Base-by-base conservation (phyloP, 2,888 invertebrate genomes). In the Halictus ligatus region DNA sequence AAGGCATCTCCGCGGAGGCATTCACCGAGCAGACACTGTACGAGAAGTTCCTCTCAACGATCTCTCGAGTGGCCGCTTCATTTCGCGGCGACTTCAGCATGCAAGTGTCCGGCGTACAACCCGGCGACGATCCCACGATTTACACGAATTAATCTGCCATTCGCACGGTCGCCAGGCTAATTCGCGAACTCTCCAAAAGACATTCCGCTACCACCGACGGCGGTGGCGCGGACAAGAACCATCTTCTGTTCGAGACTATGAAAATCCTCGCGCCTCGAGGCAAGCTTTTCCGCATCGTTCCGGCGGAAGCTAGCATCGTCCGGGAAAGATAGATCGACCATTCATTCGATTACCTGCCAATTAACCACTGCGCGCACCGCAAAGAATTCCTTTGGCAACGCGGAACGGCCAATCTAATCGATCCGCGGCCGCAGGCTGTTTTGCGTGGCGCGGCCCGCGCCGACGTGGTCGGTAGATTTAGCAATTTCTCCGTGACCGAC, bases 351-450 rank as follows among this genome's bases (percentile, higher is more conserved):
- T 87, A 87, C 69, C 81, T 84, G 75, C 72, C 88, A 84, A 87
- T 88, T 84, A 87, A 87, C 81, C 84, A 35, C 43, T 69, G 74
- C 78, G 78, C 73, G 25, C 12, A 73, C 84, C 80, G 64, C 87
- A 82, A 88, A 87, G 87, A 88, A 88, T 87, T 84, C 80, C 87
- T 87, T 84, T 87, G 81, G 78, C 84, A 82, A 82, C 80, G 74
- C 64, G 67, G 43, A 60, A 77, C 48, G 77, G 15, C 67, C 72
- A 74, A 84, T 82, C 84, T 81, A 88, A 88, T 88, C 88, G 88
- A 87, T 88, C 84, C 81, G 29, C 64, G 48, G 80, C 88, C 88
- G 73, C 86, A 79, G 82, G 87, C 87, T 87, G 78, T 87, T 88
- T 88, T 81, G 78, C 87, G 81, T 69, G 80, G 80, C 78, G 67